Evolutionary conservation across 2,888 invertebrate species (phyloP).

Genomic region (Beris morrisii): DNA sequence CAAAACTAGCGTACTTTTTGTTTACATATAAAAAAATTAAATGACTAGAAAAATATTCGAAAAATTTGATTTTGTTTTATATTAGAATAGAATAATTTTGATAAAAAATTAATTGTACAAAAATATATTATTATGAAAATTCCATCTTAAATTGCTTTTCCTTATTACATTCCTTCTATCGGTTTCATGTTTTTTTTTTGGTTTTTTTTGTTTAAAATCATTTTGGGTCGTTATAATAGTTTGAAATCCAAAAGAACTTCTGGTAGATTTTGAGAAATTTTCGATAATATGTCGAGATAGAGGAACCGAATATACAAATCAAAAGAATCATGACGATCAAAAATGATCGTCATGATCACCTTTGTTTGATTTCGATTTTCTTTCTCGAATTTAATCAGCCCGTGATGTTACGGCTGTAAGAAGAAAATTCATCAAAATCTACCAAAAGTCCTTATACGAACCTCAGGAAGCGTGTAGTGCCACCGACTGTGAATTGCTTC

Average conservation of each 20-base stretch:
- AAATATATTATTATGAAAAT: constrained; percentile 11
- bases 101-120: constrained; percentile 27
- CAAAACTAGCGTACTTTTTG: constrained; percentile 1
- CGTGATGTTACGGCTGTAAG: constrained; percentile 13
- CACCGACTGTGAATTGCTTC: constrained; percentile 55
- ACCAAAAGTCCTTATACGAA: constrained; percentile 59
- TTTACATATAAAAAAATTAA: constrained; percentile 3
- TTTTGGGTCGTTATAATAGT: constrained; percentile 15
- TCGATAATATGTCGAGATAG: not conserved
- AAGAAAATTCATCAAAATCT: constrained; percentile 45
- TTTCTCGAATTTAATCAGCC: constrained; percentile 6
- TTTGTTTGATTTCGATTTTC: not conserved
- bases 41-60: constrained; percentile 24
- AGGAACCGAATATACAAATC: not conserved
- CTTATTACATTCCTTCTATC: constrained; percentile 4
- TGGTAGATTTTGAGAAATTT: constrained; percentile 35
- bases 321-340: not conserved
- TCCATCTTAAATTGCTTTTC: too few species aligned
- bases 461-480: constrained; percentile 57
- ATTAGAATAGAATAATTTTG: constrained; percentile 9
- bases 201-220: not conserved
- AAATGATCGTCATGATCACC: too few species aligned
- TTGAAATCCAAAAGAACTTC: constrained; percentile 29
- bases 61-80: constrained; percentile 19
- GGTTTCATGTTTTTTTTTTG: not conserved